Base-by-base conservation (phyloP, 2,113 vertebrate species). In the Salminus brasiliensis region DNA sequence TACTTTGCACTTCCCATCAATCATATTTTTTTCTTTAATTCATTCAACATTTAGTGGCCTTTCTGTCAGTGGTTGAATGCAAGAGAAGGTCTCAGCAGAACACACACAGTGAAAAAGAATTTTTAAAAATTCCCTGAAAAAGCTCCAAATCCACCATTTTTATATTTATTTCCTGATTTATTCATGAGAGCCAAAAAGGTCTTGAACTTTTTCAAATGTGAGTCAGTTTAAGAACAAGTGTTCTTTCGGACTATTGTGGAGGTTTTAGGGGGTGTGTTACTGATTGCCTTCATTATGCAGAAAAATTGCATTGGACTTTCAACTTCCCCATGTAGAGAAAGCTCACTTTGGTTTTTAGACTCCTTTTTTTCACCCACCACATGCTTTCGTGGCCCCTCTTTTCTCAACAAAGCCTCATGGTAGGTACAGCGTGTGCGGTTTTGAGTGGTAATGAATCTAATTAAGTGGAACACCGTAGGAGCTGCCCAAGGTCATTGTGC, bases 401-500 rank as follows among this genome's bases (percentile, higher is more conserved):
- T 30, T 13, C 29, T 36, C 53, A 49, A 59, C n/a, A 78, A 10
- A 23, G 67, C 32, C 53, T 30, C 55, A n/a, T 29, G 53, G 27
- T 47, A 78, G 76, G 29, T 71, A 41, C 34, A 49, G 39, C 39
- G 45, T 13, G 18, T 78, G 55, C 41, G n/a, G 41, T 71, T 71
- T 27, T 59, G 13, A 67, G 27, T 68, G 25, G 52, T 66, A 76
- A 80, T 76, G 12, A 67, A 57, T 67, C 49, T 52, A 67, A 82
- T 67, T 73, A 76, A 76, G 69, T 71, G 36, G 47, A 45, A 80
- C 47, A 18, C 67, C 30, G 18, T 29, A 30, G 49, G 39, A 79
- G 65, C 53, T 57, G 11, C 63, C 43, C 49, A 76, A 72, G 67
- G 59, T 76, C 78, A 71, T 74, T 79, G 41, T 52, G 18, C 15